Evolutionary conservation across 2,797 vertebrate genomes (phyloP).

Genomic region (Prionace glauca): DNA sequence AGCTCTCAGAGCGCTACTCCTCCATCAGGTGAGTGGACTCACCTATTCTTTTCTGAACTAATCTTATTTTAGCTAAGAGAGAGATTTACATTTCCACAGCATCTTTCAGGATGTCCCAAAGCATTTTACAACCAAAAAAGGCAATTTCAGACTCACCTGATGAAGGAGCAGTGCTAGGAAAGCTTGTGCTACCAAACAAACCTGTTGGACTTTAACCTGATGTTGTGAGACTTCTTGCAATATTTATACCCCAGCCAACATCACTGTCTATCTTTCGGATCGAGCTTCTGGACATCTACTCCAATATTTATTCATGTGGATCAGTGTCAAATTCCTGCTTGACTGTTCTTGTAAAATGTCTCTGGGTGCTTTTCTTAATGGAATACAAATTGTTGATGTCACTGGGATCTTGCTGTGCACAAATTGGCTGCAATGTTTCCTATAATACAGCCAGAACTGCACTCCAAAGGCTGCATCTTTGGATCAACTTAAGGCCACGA

Average conservation of each 20-base stretch:
- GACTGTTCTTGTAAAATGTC: background rate
- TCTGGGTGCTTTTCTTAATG: background rate
- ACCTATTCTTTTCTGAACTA: no score
- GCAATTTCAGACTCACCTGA: no score
- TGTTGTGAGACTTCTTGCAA: background rate
- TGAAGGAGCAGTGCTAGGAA: no score
- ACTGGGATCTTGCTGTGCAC: background rate
- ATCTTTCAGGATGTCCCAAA: no score
- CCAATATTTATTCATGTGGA: background rate
- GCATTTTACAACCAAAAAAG: no score
- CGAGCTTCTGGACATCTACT: background rate
- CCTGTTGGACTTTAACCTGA: no score
- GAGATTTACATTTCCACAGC: no score
- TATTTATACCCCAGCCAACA: background rate
- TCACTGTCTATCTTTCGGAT: background rate
- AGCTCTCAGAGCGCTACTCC: no score
- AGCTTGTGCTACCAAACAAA: no score
- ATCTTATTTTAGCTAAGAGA: no score
- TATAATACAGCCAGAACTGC: background rate
- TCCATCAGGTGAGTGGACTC: no score
- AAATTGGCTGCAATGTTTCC: background rate
- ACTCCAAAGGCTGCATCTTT: background rate
- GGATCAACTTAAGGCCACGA: background rate
- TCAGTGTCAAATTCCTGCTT: background rate
- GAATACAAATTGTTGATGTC: background rate